A percentile compares a stretch with the other conserved stretches of the same genome.
Evolutionary conservation across 2,888 invertebrate species (phyloP).

Genomic region (Loripinus fragilis): DNA sequence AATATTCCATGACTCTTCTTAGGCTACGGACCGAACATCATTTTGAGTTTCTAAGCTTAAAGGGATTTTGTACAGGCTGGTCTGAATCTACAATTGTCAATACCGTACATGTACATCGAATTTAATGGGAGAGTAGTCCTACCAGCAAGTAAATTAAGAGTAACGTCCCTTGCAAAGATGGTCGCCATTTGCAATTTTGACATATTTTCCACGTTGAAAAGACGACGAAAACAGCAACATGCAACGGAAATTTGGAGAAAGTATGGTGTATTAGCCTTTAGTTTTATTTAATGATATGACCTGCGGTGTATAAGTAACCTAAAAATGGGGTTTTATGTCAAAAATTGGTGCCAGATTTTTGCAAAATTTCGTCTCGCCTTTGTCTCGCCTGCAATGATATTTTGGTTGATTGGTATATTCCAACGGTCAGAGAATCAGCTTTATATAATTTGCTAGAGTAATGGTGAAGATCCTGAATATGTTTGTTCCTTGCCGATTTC

Average conservation of each 20-base stretch:
- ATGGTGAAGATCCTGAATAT: no score
- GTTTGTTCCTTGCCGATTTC: no score
- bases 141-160: background rate
- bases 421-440: no score
- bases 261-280: background rate
- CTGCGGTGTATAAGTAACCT: background rate
- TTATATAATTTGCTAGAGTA: no score
- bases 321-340: background rate
- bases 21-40: no score
- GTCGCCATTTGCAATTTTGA: constrained; percentile 22
- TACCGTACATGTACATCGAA: no score
- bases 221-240: constrained; percentile 8
- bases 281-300: background rate
- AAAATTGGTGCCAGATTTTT: constrained; percentile 3
- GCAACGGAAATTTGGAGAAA: background rate
- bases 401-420: background rate
- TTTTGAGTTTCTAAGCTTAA: no score
- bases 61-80: no score
- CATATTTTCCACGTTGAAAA: constrained; percentile 20
- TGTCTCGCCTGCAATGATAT: constrained; percentile 57
- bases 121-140: background rate
- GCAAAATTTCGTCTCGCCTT: constrained; percentile 28
- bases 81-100: no score
- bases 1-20: no score
- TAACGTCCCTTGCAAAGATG: constrained; percentile 8